Percentiles rank a stretch among this genome's conserved stretches.
Conservation (phyloP, 2,888 invertebrate genomes). For the Gerris lacustris region DNA sequence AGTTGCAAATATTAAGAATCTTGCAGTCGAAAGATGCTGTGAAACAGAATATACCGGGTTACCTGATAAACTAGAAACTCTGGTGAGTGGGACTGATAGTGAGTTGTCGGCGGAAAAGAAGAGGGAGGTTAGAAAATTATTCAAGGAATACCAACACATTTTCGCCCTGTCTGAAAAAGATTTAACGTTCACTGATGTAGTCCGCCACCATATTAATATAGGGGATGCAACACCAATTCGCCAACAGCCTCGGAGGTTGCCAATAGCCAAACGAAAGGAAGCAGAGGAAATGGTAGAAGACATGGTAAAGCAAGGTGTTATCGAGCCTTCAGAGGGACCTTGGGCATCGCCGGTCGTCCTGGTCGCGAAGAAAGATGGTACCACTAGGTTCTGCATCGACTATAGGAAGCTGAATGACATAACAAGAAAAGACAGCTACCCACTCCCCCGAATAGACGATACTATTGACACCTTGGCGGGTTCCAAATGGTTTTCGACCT, state of each 20-base stretch:
- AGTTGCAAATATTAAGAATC: neutral
- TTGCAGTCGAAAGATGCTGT: neutral
- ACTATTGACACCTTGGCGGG: conserved; percentile 9
- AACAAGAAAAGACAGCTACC: conserved; percentile 13
- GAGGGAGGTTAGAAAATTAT: neutral
- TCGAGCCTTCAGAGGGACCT: conserved; percentile 7
- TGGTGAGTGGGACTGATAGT: neutral
- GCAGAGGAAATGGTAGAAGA: neutral
- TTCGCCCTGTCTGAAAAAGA: neutral
- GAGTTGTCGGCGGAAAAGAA: neutral
- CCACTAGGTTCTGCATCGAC: conserved; percentile 12
- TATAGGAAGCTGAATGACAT: conserved; percentile 13
- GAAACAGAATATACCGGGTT: neutral
- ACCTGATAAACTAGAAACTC: neutral
- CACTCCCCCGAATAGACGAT: conserved; percentile 11
- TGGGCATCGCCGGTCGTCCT: conserved; percentile 14
- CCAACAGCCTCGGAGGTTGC: neutral
- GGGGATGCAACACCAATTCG: neutral
- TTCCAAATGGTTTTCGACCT: conserved; percentile 11
- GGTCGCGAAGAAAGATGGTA: conserved; percentile 12
- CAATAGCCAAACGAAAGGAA: neutral
- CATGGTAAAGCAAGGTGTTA: neutral
- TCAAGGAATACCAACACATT: neutral
- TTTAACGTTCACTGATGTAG: neutral
- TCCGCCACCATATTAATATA: neutral